phyloP scores from a whole-genome alignment of 1,140 invertebrate genomes.

The Leguminivora glycinivorella region DNA sequence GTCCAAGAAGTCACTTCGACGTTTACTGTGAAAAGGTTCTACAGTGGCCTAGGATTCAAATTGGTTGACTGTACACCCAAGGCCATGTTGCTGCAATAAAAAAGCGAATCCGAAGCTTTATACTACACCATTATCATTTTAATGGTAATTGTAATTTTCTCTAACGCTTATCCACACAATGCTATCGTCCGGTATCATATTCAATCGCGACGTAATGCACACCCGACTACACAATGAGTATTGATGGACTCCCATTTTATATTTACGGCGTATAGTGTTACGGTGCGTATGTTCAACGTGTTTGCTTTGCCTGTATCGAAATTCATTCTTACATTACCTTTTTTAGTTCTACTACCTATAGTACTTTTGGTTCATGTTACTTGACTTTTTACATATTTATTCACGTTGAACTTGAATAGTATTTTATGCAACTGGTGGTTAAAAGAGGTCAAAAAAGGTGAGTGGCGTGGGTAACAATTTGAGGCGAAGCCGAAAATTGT shows the following conservation, averaged over 20 bases:
- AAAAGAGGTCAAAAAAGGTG: too few species aligned
- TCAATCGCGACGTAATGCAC: slow-evolving; percentile 34
- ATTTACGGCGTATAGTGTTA: slow-evolving; percentile 34
- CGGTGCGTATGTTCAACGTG: slow-evolving; percentile 6
- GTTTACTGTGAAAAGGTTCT: too few species aligned
- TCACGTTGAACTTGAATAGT: not conserved
- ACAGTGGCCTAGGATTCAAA: too few species aligned
- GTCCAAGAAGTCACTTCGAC: too few species aligned
- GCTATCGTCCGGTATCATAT: slow-evolving; percentile 30
- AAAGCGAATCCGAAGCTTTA: too few species aligned
- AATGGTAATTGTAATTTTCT: too few species aligned
- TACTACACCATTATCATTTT: too few species aligned
- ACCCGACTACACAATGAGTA: slow-evolving; percentile 33
- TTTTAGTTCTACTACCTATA: not conserved
- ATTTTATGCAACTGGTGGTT: too few species aligned
- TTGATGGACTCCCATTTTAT: slow-evolving; percentile 35
- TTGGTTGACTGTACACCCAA: too few species aligned
- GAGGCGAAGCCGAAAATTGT: too few species aligned
- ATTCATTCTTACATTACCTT: not conserved
- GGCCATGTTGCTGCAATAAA: too few species aligned
- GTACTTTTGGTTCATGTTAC: slow-evolving; percentile 5
- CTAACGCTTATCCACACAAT: not conserved
- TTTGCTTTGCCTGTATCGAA: not conserved
- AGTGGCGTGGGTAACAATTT: too few species aligned
- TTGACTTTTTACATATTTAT: not conserved